These are phyloP conservation scores for Lamellibrachia satsuma DNA, from an alignment of 2,888 invertebrate species.

Conservation along the genomic window DNA sequence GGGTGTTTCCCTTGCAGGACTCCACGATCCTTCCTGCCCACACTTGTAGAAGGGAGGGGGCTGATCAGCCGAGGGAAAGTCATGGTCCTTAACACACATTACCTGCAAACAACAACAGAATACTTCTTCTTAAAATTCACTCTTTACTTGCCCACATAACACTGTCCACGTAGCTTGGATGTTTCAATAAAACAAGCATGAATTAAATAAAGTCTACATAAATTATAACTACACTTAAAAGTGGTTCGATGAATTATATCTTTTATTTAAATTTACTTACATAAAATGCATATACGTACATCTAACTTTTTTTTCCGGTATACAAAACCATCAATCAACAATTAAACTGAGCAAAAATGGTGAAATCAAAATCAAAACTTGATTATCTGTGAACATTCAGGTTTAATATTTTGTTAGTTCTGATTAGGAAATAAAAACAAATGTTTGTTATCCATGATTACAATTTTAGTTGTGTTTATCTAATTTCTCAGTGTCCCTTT, in stretches of 20 bases:
- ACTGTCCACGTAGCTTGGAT: neutral
- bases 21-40: conserved; percentile 97
- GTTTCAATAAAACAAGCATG: neutral
- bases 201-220: neutral
- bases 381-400: no score
- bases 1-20: conserved; percentile 50
- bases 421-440: neutral
- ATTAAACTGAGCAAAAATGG: neutral
- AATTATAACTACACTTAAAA: neutral
- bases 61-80: conserved; percentile 79
- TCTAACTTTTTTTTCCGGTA: neutral
- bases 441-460: neutral
- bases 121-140: neutral
- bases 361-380: no score
- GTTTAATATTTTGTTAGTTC: neutral
- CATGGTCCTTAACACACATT: neutral
- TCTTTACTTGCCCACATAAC: neutral
- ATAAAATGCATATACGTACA: neutral
- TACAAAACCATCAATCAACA: neutral
- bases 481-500: neutral
- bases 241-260: neutral
- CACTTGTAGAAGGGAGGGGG: conserved; percentile 98
- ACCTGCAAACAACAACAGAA: neutral
- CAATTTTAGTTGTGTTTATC: neutral
- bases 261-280: neutral